Evolutionary conservation across 2,888 invertebrate genomes (phyloP), one percentile per base, ranked within the genome.

Genomic region (Ennomos quercinarius): DNA sequence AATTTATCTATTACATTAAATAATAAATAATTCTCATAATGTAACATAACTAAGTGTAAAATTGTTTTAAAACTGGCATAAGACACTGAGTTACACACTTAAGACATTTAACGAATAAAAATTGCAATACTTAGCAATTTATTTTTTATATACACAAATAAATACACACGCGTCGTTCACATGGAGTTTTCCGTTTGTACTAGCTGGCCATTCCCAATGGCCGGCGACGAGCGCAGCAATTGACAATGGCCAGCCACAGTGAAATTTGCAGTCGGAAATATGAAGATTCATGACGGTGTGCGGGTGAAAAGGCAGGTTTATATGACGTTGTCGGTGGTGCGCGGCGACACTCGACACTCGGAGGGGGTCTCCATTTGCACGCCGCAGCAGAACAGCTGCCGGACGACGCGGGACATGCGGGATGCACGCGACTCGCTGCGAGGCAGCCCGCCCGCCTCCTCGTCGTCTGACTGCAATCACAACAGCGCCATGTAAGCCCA

Each of bases 361-460:
- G 90, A 89, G 68, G 87, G 80, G 5, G 84, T 76, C 35, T 83
- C 81, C 74, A 84, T 78, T 38, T 79, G 72, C 42, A 84, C 76
- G 57, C 91, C 90, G 74, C 91, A 91, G 77, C 91, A 91, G 78
- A 91, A 80, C 70, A 90, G 76, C 66, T 86, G 84, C 10, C 89
- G 87, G 65, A 89, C 76, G 50, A 73, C 87, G 74, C 86, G 89
- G 39, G 83, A 80, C 46, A 88, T 80, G 56, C 88, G 88, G 35
- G 88, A 87, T 50, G 75, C 71, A 66, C 75, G 87, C 56, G 88
- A 88, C 62, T 82, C 87, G 71, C 80, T 84, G 81, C 89, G 89
- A 80, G 90, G 86, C 88, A 89, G 84, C 87, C 89, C 91, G 81
- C 91, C 80, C 70, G 88, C 89, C 72, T 87, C 90, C 67, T 87